Conservation (phyloP, 2,888 invertebrate species). For the Agrochola macilenta region DNA sequence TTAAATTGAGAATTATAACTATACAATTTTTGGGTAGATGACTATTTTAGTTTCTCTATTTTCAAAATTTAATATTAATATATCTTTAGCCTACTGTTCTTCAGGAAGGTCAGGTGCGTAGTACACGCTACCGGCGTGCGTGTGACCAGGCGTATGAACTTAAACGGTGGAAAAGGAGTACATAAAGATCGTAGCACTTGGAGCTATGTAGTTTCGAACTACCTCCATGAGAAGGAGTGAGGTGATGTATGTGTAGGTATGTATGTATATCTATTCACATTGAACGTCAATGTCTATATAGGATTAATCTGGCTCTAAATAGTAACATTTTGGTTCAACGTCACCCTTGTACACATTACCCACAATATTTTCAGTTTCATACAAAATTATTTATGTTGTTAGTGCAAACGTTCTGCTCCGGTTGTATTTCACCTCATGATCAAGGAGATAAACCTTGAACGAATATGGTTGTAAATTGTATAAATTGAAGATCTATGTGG, state of each 20-base stretch:
- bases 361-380: too few relatives aligned
- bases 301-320: slow-evolving; percentile 4
- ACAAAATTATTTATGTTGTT: not conserved
- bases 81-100: not conserved
- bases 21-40: not conserved
- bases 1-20: not conserved
- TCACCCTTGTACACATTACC: too few relatives aligned
- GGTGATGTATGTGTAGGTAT: too few relatives aligned
- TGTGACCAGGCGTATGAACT: too few relatives aligned
- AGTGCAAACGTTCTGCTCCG: not conserved
- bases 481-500: not conserved
- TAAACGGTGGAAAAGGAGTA: too few relatives aligned
- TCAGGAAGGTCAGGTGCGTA: too few relatives aligned
- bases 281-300: too few relatives aligned
- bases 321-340: slow-evolving; percentile 13
- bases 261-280: too few relatives aligned
- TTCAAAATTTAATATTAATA: not conserved
- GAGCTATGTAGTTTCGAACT: too few relatives aligned
- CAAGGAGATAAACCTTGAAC: not conserved
- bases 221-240: too few relatives aligned
- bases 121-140: too few relatives aligned
- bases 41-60: not conserved
- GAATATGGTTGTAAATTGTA: slow-evolving; percentile 7
- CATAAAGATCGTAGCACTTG: too few relatives aligned
- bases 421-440: slow-evolving; percentile 2